These are phyloP conservation scores for Volucella zonaria DNA, from an alignment of 2,888 invertebrate species.

Conservation along the genomic window DNA sequence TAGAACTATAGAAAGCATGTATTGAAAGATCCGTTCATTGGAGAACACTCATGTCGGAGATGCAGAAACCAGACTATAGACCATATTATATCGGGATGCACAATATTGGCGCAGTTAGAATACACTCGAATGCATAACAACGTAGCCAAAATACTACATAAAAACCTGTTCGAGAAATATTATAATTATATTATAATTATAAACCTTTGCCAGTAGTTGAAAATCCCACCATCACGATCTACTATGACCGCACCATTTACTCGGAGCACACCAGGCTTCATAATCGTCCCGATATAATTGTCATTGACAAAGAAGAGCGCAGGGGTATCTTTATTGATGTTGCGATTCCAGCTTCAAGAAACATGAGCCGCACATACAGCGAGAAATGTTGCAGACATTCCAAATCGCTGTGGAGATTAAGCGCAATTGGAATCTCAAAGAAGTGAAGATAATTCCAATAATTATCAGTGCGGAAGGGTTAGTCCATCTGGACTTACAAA, in stretches of 20 bases:
- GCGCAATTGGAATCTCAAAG: too few relatives aligned
- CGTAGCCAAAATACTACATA: conserved; percentile 38
- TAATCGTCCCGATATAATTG: conserved; percentile 24
- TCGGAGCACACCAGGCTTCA: conserved; percentile 27
- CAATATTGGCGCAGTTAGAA: conserved; percentile 25
- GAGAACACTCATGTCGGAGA: too few relatives aligned
- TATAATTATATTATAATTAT: conserved; percentile 8
- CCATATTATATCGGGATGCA: conserved; percentile 42
- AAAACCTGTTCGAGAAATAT: conserved; percentile 34
- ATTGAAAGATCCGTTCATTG: too few relatives aligned
- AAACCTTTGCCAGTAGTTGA: conserved; percentile 12
- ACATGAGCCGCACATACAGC: too few relatives aligned
- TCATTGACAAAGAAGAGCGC: conserved; percentile 26
- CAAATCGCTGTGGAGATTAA: too few relatives aligned
- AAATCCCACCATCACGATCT: conserved; percentile 20
- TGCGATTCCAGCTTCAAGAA: background rate
- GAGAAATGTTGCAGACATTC: too few relatives aligned
- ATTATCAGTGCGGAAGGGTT: too few relatives aligned
- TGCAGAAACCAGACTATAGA: background rate
- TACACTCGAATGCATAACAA: conserved; percentile 46
- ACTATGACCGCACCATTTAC: conserved; percentile 38
- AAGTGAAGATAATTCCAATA: too few relatives aligned
- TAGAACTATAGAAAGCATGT: conserved; percentile 39
- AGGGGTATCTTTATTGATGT: conserved; percentile 38
- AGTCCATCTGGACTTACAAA: too few relatives aligned